These are phyloP conservation scores for Ennomos fuscantarius DNA, from an alignment of 2,888 invertebrate species.

Conservation along the genomic window DNA sequence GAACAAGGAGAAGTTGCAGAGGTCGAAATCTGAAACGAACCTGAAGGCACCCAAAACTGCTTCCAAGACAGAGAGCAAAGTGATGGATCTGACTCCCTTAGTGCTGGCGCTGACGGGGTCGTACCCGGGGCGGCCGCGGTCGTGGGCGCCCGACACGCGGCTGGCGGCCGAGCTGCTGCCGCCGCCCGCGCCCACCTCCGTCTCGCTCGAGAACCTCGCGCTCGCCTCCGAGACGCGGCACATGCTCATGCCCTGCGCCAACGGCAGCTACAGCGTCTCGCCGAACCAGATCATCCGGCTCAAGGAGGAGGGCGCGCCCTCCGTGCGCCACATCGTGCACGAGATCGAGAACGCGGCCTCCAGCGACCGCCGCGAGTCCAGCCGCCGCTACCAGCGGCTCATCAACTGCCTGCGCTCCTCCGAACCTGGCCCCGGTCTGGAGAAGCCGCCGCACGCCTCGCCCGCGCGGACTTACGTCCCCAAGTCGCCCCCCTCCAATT, in stretches of 20 bases:
- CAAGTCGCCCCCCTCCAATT: conserved; percentile 58
- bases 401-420: conserved; percentile 35
- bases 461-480: conserved; percentile 62
- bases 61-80: conserved; percentile 83
- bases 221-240: conserved; percentile 87
- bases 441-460: conserved; percentile 54
- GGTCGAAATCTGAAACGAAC: conserved; percentile 97
- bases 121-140: conserved; percentile 85
- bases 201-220: conserved; percentile 87
- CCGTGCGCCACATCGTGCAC: conserved; percentile 89
- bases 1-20: conserved; percentile 95
- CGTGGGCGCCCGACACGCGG: conserved; percentile 90
- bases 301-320: conserved; percentile 87
- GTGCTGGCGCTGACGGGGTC: conserved; percentile 83
- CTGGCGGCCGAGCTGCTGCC: conserved; percentile 85
- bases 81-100: conserved; percentile 86
- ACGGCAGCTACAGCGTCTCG: conserved; percentile 95
- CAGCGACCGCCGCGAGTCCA: conserved; percentile 62
- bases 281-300: conserved; percentile 95
- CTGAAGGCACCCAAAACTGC: conserved; percentile 89
- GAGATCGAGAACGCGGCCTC: conserved; percentile 87
- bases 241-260: conserved; percentile 93
- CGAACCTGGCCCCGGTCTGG: conserved; percentile 24
- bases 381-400: conserved; percentile 47
- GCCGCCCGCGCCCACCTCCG: conserved; percentile 86